phyloP scores from a whole-genome alignment of 2,888 invertebrate genomes.

The Lapara coniferarum region DNA sequence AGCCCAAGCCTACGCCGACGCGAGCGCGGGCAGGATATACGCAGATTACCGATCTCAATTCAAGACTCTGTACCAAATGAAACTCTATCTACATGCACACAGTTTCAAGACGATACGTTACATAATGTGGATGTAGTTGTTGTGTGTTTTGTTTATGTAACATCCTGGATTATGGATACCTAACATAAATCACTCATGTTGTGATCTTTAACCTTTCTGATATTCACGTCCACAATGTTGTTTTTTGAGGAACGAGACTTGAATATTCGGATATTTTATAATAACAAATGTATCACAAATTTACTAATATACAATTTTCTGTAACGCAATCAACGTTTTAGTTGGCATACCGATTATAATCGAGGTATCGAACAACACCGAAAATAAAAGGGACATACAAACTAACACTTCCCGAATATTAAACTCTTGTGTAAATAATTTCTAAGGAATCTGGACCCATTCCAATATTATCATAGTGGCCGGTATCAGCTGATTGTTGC shows the following conservation, averaged over 20 bases:
- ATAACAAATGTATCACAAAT: not conserved
- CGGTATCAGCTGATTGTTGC: conserved; percentile 26
- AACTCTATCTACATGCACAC: not conserved
- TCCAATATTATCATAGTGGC: conserved; percentile 27
- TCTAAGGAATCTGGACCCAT: conserved; percentile 26
- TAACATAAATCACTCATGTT: not conserved
- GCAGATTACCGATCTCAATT: conserved; percentile 35
- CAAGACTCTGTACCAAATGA: conserved; percentile 28
- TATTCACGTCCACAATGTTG: too few relatives aligned
- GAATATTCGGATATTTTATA: too few relatives aligned
- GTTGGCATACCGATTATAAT: not conserved
- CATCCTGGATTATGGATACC: not conserved
- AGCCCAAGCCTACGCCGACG: conserved; percentile 35
- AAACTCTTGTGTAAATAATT: conserved; percentile 23
- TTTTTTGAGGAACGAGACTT: too few relatives aligned
- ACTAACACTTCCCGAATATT: conserved; percentile 13
- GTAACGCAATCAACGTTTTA: not conserved
- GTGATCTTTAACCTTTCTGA: too few relatives aligned
- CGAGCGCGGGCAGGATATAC: conserved; percentile 31
- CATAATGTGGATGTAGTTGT: not conserved
- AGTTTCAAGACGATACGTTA: not conserved
- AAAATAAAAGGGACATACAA: conserved; percentile 18
- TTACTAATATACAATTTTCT: not conserved
- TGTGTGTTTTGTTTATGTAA: not conserved
- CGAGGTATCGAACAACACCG: not conserved